A percentile compares a stretch with the other conserved stretches of the same genome.
Conservation (phyloP, 2,113 vertebrate genomes). For the Centropus bengalensis region DNA sequence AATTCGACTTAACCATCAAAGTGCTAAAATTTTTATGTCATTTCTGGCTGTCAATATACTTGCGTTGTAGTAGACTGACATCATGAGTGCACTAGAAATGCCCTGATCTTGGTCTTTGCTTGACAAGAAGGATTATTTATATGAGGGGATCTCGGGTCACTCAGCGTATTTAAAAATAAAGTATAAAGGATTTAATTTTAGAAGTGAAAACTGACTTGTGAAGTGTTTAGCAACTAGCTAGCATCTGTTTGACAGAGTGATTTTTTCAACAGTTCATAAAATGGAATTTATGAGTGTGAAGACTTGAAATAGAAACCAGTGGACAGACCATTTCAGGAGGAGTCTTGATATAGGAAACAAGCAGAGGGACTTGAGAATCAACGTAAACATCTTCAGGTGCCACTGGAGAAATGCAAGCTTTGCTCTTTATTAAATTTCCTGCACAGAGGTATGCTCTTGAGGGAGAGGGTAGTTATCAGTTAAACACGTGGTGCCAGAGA, state of each 20-base stretch:
- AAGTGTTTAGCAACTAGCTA: not conserved
- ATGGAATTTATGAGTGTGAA: not conserved
- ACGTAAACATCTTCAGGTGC: not conserved
- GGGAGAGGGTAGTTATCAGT: not conserved
- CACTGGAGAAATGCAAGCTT: not conserved
- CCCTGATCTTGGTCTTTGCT: not conserved
- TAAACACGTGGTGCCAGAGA: not conserved
- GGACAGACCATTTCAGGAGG: not conserved
- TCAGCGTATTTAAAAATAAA: not conserved
- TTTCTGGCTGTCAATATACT: not conserved
- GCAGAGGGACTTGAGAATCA: not conserved
- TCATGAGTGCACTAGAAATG: not conserved
- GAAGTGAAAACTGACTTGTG: not conserved
- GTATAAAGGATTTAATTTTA: not conserved
- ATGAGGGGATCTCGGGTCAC: not conserved
- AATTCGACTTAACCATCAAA: not conserved
- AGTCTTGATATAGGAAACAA: not conserved
- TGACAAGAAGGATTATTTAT: not conserved
- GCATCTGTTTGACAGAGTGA: not conserved
- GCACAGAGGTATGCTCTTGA: not conserved
- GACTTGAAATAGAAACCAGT: not conserved
- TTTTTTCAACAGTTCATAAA: constrained; percentile 27
- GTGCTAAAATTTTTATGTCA: not conserved
- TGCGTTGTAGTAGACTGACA: not conserved
- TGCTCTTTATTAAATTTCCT: not conserved